These are phyloP conservation scores for Macrobrachium rosenbergii DNA, from an alignment of 1,140 invertebrate genomes.

Conservation along the genomic window DNA sequence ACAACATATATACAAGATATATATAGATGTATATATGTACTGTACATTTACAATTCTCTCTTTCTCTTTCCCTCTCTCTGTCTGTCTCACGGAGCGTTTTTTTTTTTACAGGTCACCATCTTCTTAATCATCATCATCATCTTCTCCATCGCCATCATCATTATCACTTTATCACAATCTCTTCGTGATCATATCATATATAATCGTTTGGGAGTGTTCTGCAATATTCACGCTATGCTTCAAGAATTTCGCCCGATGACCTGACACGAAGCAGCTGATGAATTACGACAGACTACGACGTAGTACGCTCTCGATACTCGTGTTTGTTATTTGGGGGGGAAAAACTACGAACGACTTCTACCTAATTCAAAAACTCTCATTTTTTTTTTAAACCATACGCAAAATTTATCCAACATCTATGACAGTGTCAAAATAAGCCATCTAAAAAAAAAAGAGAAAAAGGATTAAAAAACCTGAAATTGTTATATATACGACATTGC, in stretches of 20 bases:
- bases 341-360: slow-evolving; percentile 50
- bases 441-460: slow-evolving; percentile 25
- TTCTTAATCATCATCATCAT: too few species aligned
- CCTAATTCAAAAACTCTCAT: slow-evolving; percentile 52
- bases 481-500: slow-evolving; percentile 31
- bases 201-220: not conserved
- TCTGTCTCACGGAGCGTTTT: too few species aligned
- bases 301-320: slow-evolving; percentile 55
- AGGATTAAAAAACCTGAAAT: slow-evolving; percentile 45
- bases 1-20: slow-evolving; percentile 1
- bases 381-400: slow-evolving; percentile 47
- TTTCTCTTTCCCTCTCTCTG: too few species aligned
- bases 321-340: slow-evolving; percentile 46
- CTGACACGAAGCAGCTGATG: slow-evolving; percentile 55
- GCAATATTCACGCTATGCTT: slow-evolving; percentile 35
- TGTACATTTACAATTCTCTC: too few species aligned
- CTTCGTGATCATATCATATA: not conserved
- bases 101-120: too few species aligned
- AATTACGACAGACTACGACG: slow-evolving; percentile 45
- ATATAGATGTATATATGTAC: too few species aligned
- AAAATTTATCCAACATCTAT: slow-evolving; percentile 59
- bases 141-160: too few species aligned
- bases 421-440: slow-evolving; percentile 58
- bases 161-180: too few species aligned
- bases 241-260: slow-evolving; percentile 39